Evolutionary conservation across 2,113 vertebrate species (phyloP).

Genomic region (Gnathonemus longibarbis): DNA sequence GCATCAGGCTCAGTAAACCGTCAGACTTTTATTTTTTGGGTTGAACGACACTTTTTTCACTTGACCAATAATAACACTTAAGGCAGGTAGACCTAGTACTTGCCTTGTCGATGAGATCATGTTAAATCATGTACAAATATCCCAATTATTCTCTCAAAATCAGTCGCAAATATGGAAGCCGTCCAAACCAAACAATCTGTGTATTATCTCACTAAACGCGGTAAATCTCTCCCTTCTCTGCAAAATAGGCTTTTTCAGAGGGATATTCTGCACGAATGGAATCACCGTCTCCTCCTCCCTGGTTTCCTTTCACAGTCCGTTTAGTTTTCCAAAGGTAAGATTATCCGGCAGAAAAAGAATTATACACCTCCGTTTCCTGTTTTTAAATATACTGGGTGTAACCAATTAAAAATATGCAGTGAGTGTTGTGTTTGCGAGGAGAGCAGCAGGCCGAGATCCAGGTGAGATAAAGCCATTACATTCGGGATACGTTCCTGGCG

Average conservation of each 20-base stretch:
- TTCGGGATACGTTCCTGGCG: not conserved
- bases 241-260: not conserved
- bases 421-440: not conserved
- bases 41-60: not conserved
- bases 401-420: slow-evolving; percentile 11
- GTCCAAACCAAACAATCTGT: slow-evolving; percentile 9
- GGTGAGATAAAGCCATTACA: not conserved
- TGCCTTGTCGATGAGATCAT: not conserved
- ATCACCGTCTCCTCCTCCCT: not conserved
- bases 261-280: not conserved
- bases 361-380: not conserved
- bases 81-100: not conserved
- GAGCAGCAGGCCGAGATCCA: not conserved
- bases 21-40: not conserved
- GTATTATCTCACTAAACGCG: not conserved
- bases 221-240: not conserved
- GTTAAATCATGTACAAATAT: slow-evolving; percentile 1
- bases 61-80: not conserved
- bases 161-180: not conserved
- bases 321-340: not conserved
- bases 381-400: slow-evolving; percentile 3
- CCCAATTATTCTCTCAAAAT: slow-evolving; percentile 4
- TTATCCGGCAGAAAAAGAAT: not conserved
- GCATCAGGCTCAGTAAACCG: not conserved
- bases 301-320: not conserved